These are phyloP conservation scores for Thaumatotibia leucotreta DNA, from an alignment of 1,140 invertebrate genomes.

Conservation along the genomic window DNA sequence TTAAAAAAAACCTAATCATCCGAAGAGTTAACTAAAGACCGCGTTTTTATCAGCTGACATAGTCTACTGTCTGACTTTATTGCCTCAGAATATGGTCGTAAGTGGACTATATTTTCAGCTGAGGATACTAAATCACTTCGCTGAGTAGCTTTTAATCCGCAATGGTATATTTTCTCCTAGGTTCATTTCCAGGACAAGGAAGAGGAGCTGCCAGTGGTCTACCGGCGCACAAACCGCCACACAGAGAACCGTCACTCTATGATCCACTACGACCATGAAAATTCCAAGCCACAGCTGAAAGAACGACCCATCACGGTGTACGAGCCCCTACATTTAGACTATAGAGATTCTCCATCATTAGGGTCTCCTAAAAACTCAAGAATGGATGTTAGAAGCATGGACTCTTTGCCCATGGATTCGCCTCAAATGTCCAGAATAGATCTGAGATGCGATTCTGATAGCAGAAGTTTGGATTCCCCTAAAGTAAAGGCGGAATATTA, in stretches of 20 bases:
- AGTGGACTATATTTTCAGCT: too few relatives aligned
- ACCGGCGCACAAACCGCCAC: slow-evolving; percentile 55
- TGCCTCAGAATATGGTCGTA: too few relatives aligned
- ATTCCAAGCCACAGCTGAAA: slow-evolving; percentile 57
- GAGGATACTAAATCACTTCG: too few relatives aligned
- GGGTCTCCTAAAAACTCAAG: slow-evolving; percentile 65
- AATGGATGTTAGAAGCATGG: slow-evolving; percentile 69
- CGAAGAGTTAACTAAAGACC: too few relatives aligned
- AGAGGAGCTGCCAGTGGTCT: slow-evolving; percentile 44
- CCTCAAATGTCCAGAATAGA: slow-evolving; percentile 70
- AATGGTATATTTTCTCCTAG: slow-evolving; percentile 28
- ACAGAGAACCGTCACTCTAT: slow-evolving; percentile 66
- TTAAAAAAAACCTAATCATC: too few relatives aligned
- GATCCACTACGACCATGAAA: slow-evolving; percentile 69
- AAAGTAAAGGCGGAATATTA: slow-evolving; percentile 67
- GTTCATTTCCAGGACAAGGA: slow-evolving; percentile 66
- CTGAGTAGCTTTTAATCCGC: background rate
- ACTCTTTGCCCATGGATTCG: slow-evolving; percentile 74
- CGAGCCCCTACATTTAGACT: slow-evolving; percentile 60
- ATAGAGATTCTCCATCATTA: slow-evolving; percentile 59
- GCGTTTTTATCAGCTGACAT: too few relatives aligned
- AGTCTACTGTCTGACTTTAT: too few relatives aligned
- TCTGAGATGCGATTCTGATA: slow-evolving; percentile 57
- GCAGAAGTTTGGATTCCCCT: slow-evolving; percentile 71
- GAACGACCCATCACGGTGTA: slow-evolving; percentile 62